These are phyloP conservation scores for Papilio polytes DNA, from an alignment of 1,140 invertebrate species.

Conservation along the genomic window DNA sequence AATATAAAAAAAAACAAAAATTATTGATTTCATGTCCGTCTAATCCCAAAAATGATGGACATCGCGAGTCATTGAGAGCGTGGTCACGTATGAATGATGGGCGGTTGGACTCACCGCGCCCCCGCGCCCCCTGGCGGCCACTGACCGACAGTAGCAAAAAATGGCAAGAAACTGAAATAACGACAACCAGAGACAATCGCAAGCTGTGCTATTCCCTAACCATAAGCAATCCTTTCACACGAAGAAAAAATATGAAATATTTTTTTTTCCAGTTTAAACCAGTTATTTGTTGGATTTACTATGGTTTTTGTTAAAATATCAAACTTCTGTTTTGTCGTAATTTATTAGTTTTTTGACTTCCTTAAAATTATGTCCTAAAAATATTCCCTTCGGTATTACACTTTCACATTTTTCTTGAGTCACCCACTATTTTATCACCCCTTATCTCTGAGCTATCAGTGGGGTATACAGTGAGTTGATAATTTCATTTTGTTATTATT, in stretches of 20 bases:
- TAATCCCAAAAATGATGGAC: conserved; percentile 48
- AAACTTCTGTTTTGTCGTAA: too few relatives aligned
- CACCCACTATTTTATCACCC: too few relatives aligned
- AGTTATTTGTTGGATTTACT: not conserved
- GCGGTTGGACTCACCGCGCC: not conserved
- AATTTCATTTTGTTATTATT: too few relatives aligned
- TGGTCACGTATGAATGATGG: conserved; percentile 58
- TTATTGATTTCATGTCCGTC: not conserved
- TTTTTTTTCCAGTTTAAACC: not conserved
- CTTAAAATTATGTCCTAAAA: too few relatives aligned
- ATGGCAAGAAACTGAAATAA: conserved; percentile 24
- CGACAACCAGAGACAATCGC: not conserved
- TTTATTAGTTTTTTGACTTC: too few relatives aligned
- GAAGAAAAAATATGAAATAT: not conserved
- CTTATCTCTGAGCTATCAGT: too few relatives aligned
- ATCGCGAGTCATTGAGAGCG: conserved; percentile 54
- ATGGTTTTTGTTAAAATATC: too few relatives aligned
- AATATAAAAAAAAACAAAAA: not conserved
- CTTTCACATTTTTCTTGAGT: too few relatives aligned
- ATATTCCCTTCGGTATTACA: too few relatives aligned
- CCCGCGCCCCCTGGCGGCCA: not conserved
- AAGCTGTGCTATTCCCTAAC: conserved; percentile 10
- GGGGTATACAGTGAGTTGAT: too few relatives aligned
- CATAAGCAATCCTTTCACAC: conserved; percentile 19
- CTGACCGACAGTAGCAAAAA: conserved; percentile 1